Conservation (phyloP, 2,888 invertebrate genomes). For the Lithophane socia region DNA sequence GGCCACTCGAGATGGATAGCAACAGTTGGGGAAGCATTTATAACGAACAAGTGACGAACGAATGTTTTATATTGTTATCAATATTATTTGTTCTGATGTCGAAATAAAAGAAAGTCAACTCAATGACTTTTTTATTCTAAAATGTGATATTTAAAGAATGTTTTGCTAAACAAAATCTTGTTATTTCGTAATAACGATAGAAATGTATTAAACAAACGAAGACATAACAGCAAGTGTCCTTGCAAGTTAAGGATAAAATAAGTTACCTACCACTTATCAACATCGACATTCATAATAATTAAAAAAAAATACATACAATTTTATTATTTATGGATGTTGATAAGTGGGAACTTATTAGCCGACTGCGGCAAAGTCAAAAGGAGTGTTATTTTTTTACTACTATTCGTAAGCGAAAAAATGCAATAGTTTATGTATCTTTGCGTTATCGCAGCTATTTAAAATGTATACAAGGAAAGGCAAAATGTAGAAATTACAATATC, state of each 20-base stretch:
- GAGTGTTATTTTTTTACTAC: too few relatives aligned
- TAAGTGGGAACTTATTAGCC: neutral
- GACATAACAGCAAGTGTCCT: neutral
- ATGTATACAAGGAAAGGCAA: neutral
- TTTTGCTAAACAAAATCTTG: neutral
- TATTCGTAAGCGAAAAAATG: conserved; percentile 6
- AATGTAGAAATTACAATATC: neutral
- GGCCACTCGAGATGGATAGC: conserved; percentile 42
- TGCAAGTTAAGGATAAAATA: conserved; percentile 1
- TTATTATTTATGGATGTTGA: neutral
- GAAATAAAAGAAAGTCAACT: neutral
- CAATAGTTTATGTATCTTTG: conserved; percentile 3
- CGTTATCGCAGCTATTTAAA: conserved; percentile 7
- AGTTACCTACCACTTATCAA: neutral
- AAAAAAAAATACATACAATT: neutral
- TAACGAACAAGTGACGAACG: conserved; percentile 26
- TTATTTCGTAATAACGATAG: neutral
- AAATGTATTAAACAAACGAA: neutral
- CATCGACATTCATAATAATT: neutral
- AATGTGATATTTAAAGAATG: too few relatives aligned
- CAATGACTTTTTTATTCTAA: neutral
- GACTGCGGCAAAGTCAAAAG: too few relatives aligned
- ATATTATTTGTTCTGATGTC: neutral
- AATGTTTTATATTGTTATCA: conserved; percentile 6
- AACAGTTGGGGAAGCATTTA: conserved; percentile 32